A percentile compares a stretch with the other conserved stretches of the same genome.
Conservation (phyloP, 2,797 vertebrate species). For the Hephaestus fuliginosus region DNA sequence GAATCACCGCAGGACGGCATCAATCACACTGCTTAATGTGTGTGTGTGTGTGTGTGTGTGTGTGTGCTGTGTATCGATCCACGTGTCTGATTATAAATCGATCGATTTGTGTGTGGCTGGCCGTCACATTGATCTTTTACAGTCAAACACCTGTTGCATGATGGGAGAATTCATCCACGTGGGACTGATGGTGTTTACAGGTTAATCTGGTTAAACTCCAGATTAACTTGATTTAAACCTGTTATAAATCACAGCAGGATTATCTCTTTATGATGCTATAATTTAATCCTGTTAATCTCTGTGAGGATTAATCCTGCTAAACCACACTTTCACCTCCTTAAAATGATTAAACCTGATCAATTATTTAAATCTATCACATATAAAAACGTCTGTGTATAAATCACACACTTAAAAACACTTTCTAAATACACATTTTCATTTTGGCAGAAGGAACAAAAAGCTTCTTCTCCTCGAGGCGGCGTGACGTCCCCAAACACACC, state of each 20-base stretch:
- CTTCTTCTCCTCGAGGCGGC: no score
- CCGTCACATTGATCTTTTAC: slow-evolving; percentile 29
- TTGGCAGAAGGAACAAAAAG: no score
- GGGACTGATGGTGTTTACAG: background rate
- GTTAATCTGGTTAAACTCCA: background rate
- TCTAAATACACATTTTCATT: no score
- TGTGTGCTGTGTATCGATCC: background rate
- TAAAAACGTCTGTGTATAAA: no score
- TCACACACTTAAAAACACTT: no score
- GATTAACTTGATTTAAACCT: background rate
- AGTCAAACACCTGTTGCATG: background rate
- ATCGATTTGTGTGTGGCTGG: slow-evolving; percentile 2
- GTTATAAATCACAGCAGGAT: no score
- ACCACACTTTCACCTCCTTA: slow-evolving; percentile 4
- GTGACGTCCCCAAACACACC: no score
- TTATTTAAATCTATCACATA: no score
- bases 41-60: background rate
- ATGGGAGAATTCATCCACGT: background rate
- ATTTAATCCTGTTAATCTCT: slow-evolving; percentile 23
- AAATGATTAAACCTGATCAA: slow-evolving; percentile 9
- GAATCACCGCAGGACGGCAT: slow-evolving; percentile 29
- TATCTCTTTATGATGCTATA: slow-evolving; percentile 15
- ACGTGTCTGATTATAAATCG: slow-evolving; percentile 17
- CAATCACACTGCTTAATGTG: background rate
- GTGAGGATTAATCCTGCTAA: slow-evolving; percentile 18